phyloP scores from a whole-genome alignment of 2,113 vertebrate genomes.

The Chaenogobius annularis region DNA sequence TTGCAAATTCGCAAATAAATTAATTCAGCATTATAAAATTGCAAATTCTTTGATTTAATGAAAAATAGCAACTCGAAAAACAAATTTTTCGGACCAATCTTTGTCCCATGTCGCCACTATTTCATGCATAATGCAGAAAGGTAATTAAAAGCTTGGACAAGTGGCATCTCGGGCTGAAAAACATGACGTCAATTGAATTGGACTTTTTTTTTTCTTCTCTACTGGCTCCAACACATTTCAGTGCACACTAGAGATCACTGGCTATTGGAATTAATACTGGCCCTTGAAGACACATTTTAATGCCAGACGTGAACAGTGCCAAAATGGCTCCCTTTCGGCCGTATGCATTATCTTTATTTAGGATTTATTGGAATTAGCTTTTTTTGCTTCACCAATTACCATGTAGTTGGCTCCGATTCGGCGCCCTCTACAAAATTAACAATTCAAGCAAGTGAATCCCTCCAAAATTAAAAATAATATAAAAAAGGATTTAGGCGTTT shows the following conservation, averaged over 20 bases:
- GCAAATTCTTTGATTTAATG: neutral
- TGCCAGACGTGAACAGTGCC: neutral
- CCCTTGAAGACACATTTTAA: neutral
- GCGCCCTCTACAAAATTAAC: slow-evolving; percentile 28
- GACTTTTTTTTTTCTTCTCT: neutral
- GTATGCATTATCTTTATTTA: neutral
- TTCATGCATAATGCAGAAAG: neutral
- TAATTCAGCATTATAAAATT: neutral
- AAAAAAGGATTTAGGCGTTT: slow-evolving; percentile 32
- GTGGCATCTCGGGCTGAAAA: neutral
- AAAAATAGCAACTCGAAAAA: neutral
- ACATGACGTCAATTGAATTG: neutral
- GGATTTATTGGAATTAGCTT: neutral
- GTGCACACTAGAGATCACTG: neutral
- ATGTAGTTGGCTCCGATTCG: slow-evolving; percentile 21
- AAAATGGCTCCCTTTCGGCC: neutral
- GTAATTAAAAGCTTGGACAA: slow-evolving; percentile 6
- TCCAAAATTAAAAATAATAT: slow-evolving; percentile 14
- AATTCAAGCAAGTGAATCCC: slow-evolving; percentile 30
- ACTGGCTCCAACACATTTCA: neutral
- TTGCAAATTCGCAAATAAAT: neutral
- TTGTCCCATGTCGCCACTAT: neutral
- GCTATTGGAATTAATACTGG: neutral
- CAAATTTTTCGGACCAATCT: neutral
- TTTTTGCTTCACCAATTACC: neutral